phyloP scores from a whole-genome alignment of 1,140 invertebrate genomes.

The Ruditapes philippinarum region DNA sequence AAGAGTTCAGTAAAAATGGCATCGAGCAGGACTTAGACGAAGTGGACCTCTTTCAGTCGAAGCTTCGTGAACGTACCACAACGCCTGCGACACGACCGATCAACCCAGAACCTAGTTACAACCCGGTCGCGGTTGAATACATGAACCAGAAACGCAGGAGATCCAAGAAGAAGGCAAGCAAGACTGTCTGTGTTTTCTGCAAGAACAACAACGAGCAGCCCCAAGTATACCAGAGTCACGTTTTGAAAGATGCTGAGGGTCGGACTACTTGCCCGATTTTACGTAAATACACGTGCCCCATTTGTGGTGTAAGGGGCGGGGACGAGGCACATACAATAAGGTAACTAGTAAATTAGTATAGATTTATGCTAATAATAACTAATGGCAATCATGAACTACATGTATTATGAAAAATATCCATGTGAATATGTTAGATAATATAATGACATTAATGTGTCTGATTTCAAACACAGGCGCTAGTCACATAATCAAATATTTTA shows the following conservation, averaged over 20 bases:
- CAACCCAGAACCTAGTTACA: neutral
- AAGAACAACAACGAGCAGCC: constrained; percentile 88
- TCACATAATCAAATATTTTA: too few species aligned
- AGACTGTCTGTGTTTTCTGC: constrained; percentile 85
- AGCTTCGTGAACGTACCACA: neutral
- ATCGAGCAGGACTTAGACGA: constrained; percentile 60
- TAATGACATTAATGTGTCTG: too few species aligned
- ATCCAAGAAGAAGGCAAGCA: neutral
- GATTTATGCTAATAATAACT: too few species aligned
- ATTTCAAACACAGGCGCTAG: too few species aligned
- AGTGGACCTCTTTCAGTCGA: constrained; percentile 29
- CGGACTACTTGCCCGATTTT: constrained; percentile 88
- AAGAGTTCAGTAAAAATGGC: constrained; percentile 44
- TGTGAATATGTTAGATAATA: too few species aligned
- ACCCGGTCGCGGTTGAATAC: neutral
- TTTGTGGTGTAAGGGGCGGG: constrained; percentile 87
- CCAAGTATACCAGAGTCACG: constrained; percentile 87
- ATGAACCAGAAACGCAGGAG: neutral
- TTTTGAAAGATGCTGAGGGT: constrained; percentile 75
- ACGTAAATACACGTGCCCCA: constrained; percentile 87
- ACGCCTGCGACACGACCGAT: neutral
- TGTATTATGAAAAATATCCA: too few species aligned
- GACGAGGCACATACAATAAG: constrained; percentile 88
- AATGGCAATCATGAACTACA: too few species aligned
- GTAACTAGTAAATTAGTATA: too few species aligned